phyloP scores from a whole-genome alignment of 1,140 invertebrate genomes.

The Kradibia gibbosae region DNA sequence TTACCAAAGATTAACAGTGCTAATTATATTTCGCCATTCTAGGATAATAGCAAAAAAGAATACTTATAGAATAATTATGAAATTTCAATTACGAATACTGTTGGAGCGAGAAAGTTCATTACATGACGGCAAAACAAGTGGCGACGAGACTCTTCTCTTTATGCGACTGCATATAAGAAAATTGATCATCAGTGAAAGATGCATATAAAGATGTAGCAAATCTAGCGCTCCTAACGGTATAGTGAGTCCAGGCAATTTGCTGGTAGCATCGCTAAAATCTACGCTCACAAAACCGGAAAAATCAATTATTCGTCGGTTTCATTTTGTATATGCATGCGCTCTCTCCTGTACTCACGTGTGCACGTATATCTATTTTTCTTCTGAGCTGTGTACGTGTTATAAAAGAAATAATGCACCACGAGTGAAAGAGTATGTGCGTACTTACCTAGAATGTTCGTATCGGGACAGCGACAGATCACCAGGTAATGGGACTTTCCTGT shows the following conservation, averaged over 20 bases:
- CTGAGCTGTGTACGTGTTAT: neutral
- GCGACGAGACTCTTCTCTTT: constrained; percentile 10
- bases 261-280: constrained; percentile 41
- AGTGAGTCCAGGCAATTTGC: constrained; percentile 40
- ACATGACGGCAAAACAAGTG: neutral
- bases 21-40: neutral
- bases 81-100: constrained; percentile 21
- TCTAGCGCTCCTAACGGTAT: constrained; percentile 46
- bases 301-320: constrained; percentile 42
- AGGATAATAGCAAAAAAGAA: constrained; percentile 3
- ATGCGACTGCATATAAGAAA: neutral
- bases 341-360: neutral
- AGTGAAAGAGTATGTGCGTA: neutral
- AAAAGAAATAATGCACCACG: neutral
- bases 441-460: constrained; percentile 86
- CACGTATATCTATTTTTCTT: neutral
- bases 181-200: constrained; percentile 41
- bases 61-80: neutral
- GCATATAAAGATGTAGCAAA: constrained; percentile 35
- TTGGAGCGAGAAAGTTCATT: constrained; percentile 28
- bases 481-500: constrained; percentile 96
- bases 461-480: constrained; percentile 92
- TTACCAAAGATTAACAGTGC: neutral
- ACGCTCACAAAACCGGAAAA: constrained; percentile 33
- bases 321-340: neutral